phyloP scores from a whole-genome alignment of 2,797 vertebrate genomes.

The Enteromius mattozi region DNA sequence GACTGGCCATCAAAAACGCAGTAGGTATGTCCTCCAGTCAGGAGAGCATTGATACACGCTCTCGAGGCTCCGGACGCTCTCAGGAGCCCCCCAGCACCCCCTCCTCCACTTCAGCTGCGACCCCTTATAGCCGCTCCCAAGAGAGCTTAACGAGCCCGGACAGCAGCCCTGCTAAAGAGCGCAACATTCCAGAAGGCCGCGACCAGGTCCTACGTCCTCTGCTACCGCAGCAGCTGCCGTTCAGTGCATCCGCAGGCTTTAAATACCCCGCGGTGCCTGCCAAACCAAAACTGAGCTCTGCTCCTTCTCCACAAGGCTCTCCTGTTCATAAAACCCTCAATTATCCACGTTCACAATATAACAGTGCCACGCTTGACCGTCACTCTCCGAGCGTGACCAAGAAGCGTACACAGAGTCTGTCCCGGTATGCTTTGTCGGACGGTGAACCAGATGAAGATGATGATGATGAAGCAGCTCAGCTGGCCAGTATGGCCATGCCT shows the following conservation, averaged over 20 bases:
- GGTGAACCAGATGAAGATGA: slow-evolving; percentile 88
- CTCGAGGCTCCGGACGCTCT: slow-evolving; percentile 88
- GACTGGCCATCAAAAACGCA: slow-evolving; percentile 74
- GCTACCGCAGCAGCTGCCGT: slow-evolving; percentile 68
- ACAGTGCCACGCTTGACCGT: slow-evolving; percentile 64
- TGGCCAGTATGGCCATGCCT: slow-evolving; percentile 73
- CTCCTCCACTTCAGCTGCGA: slow-evolving; percentile 69
- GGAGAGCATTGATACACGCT: slow-evolving; percentile 89
- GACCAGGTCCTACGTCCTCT: slow-evolving; percentile 72
- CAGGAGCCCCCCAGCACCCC: slow-evolving; percentile 80
- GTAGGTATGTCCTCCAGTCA: slow-evolving; percentile 78
- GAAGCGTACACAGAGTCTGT: slow-evolving; percentile 84
- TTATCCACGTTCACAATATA: slow-evolving; percentile 78
- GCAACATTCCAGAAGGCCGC: slow-evolving; percentile 88
- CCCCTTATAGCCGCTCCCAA: slow-evolving; percentile 77
- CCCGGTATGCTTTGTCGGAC: slow-evolving; percentile 86
- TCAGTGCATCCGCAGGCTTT: slow-evolving; percentile 81
- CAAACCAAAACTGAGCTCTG: slow-evolving; percentile 72
- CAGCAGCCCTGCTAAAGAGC: slow-evolving; percentile 79
- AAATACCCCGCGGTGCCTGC: slow-evolving; percentile 81
- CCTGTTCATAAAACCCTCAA: slow-evolving; percentile 79
- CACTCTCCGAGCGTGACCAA: slow-evolving; percentile 69
- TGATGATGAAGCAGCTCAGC: not conserved
- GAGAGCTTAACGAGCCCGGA: slow-evolving; percentile 79
- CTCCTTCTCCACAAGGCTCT: slow-evolving; percentile 66